Evolutionary conservation across 2,113 vertebrate genomes (phyloP).

Genomic region (Oriolus oriolus): DNA sequence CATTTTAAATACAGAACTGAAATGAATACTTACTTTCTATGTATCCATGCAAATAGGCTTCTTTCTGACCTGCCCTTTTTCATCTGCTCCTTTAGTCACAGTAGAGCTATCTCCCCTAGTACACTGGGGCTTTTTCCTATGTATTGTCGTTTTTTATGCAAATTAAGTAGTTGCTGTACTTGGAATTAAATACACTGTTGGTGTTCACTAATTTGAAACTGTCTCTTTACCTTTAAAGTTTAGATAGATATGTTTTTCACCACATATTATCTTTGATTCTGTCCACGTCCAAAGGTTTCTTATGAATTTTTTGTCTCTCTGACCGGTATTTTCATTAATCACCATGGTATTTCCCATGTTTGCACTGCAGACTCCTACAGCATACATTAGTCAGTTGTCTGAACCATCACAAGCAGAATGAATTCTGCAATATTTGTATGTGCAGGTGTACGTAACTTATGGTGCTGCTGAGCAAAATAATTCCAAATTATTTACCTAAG

Average conservation of each 20-base stretch:
- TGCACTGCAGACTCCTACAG: not conserved
- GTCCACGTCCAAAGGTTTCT: not conserved
- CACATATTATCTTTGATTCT: not conserved
- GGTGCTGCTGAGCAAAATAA: not conserved
- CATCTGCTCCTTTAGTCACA: not conserved
- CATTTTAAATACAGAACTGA: not conserved
- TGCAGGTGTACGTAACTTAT: not conserved
- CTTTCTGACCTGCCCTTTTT: not conserved
- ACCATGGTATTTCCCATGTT: not conserved
- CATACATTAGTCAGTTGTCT: not conserved
- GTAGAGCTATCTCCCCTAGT: not conserved
- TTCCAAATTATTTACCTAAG: not conserved
- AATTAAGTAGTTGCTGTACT: not conserved
- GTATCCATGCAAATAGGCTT: not conserved
- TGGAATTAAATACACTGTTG: not conserved
- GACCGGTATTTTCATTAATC: not conserved
- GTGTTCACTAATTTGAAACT: not conserved
- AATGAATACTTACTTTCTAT: not conserved
- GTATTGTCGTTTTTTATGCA: not conserved
- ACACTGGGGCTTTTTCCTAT: not conserved
- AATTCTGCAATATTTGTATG: not conserved
- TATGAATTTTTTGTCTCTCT: not conserved
- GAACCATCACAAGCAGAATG: not conserved
- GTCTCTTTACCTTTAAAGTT: not conserved
- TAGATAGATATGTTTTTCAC: not conserved